Evolutionary conservation across 1,140 invertebrate genomes (phyloP).

Genomic region (Aplysia californica): DNA sequence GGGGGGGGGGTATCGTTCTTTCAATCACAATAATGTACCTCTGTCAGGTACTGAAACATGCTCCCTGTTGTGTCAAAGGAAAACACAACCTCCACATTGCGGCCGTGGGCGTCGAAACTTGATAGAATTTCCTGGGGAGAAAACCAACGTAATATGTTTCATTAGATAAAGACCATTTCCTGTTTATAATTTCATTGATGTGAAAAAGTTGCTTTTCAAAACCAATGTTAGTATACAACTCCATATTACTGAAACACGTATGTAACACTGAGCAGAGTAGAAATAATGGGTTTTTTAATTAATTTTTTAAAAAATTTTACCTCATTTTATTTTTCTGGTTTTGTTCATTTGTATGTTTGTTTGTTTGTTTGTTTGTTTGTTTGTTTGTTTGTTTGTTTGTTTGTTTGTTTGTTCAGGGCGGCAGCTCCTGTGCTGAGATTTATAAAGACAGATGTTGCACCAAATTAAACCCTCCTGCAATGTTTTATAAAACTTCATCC

Average conservation of each 20-base stretch:
- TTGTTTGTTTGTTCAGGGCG: too few species aligned
- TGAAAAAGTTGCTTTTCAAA: neutral
- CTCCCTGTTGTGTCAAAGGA: slow-evolving; percentile 63
- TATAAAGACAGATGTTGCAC: too few species aligned
- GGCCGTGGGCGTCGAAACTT: slow-evolving; percentile 50
- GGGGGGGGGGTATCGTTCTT: too few species aligned
- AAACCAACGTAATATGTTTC: neutral
- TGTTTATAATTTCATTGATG: neutral
- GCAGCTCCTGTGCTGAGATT: too few species aligned
- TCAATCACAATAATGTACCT: slow-evolving; percentile 40
- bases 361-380: too few species aligned
- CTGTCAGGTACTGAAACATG: slow-evolving; percentile 48
- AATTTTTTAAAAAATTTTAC: neutral
- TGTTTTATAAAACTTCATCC: too few species aligned
- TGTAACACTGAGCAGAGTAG: neutral
- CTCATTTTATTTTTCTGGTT: too few species aligned
- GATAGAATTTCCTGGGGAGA: slow-evolving; percentile 41
- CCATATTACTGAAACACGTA: neutral
- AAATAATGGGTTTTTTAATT: neutral
- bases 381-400: too few species aligned
- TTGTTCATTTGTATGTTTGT: too few species aligned
- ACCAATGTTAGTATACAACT: neutral
- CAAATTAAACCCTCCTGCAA: too few species aligned
- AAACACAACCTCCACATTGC: slow-evolving; percentile 57
- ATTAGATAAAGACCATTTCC: neutral